phyloP scores from a whole-genome alignment of 2,113 vertebrate species.

The Neolamprologus tretocephalus region DNA sequence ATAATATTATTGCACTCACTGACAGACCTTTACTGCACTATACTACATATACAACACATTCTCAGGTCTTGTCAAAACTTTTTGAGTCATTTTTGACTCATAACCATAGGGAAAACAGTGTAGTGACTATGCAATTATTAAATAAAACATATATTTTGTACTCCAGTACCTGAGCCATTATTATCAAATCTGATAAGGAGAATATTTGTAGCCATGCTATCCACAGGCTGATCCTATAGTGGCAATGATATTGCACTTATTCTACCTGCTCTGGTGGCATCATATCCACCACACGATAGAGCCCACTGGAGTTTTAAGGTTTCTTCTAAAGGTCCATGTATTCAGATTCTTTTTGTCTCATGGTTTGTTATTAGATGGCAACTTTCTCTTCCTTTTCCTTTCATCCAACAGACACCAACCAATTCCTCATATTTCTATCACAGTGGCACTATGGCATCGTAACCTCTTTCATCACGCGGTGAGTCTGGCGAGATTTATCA shows the following conservation, averaged over 20 bases:
- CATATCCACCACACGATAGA: accelerated
- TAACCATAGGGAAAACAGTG: background rate
- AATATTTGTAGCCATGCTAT: background rate
- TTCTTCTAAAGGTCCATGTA: background rate
- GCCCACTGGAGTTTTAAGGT: background rate
- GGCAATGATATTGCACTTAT: background rate
- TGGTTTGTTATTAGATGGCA: background rate
- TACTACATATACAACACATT: background rate
- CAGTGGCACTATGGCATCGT: background rate
- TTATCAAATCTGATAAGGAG: background rate
- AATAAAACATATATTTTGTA: background rate
- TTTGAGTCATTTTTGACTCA: no score
- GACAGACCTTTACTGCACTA: background rate
- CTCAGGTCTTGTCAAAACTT: background rate
- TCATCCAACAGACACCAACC: background rate
- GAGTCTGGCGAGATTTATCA: background rate
- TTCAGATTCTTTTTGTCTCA: background rate
- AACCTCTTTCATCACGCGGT: background rate
- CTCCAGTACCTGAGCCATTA: background rate
- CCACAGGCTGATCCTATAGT: background rate
- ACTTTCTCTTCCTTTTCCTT: background rate
- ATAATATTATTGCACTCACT: background rate
- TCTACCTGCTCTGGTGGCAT: accelerated
- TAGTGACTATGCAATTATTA: background rate
- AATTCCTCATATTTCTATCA: background rate